Evolutionary conservation across 1,140 invertebrate species (phyloP).

Genomic region (Drosophila pandora): DNA sequence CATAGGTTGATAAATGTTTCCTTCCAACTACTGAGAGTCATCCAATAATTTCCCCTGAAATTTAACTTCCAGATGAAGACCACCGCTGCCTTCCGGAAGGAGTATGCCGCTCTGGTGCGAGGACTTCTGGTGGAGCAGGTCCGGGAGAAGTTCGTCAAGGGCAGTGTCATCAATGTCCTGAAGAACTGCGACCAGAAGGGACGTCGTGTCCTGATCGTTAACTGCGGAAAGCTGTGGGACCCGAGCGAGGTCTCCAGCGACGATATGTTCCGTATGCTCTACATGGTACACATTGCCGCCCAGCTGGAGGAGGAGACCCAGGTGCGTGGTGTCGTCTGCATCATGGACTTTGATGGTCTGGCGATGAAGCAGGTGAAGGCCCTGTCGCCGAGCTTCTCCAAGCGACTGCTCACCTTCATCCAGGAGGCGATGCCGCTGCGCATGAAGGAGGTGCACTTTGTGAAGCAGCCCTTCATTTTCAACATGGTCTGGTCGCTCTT

Average conservation of each 20-base stretch:
- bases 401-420: slow-evolving; percentile 90
- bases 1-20: slow-evolving; percentile 86
- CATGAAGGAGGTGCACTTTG: slow-evolving; percentile 95
- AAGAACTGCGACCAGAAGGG: slow-evolving; percentile 87
- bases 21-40: slow-evolving; percentile 72
- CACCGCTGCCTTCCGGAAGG: slow-evolving; percentile 89
- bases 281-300: slow-evolving; percentile 90
- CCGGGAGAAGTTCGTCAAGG: slow-evolving; percentile 86
- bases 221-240: slow-evolving; percentile 87
- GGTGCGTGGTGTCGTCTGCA: slow-evolving; percentile 89
- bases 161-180: slow-evolving; percentile 90
- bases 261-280: slow-evolving; percentile 90
- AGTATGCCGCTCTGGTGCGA: slow-evolving; percentile 87
- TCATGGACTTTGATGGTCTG: slow-evolving; percentile 92
- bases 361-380: slow-evolving; percentile 89
- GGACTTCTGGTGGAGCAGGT: slow-evolving; percentile 88
- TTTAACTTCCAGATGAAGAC: slow-evolving; percentile 88
- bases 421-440: slow-evolving; percentile 95
- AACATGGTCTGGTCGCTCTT: slow-evolving; percentile 94
- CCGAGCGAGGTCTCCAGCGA: slow-evolving; percentile 89
- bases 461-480: slow-evolving; percentile 95
- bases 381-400: slow-evolving; percentile 89
- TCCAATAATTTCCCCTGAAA: neutral
- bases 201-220: slow-evolving; percentile 78
- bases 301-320: slow-evolving; percentile 90